Evolutionary conservation across 2,113 vertebrate genomes (phyloP).

Genomic region (Notothenia rossii): DNA sequence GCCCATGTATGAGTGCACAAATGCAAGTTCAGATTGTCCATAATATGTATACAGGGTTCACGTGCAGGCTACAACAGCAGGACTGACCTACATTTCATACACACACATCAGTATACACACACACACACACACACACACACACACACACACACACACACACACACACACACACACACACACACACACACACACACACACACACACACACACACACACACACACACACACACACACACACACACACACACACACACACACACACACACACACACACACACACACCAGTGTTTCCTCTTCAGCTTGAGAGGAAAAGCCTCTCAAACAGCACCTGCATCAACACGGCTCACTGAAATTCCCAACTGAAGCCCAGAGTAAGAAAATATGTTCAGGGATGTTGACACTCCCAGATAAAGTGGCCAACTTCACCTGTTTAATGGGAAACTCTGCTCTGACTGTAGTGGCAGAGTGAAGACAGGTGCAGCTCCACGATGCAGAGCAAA

Average conservation of each 20-base stretch:
- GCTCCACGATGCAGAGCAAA: neutral
- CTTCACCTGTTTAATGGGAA: slow-evolving; percentile 18
- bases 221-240: slow-evolving; percentile 16
- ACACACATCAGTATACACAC: slow-evolving; percentile 16
- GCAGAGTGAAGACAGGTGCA: neutral
- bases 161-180: slow-evolving; percentile 26
- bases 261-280: slow-evolving; percentile 15
- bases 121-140: slow-evolving; percentile 28
- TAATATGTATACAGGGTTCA: slow-evolving; percentile 70
- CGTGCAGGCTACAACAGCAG: slow-evolving; percentile 64
- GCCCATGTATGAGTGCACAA: slow-evolving; percentile 19
- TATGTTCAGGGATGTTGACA: neutral
- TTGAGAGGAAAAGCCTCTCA: slow-evolving; percentile 38
- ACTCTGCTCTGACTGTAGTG: neutral
- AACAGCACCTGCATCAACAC: slow-evolving; percentile 38
- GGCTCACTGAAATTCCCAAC: slow-evolving; percentile 21
- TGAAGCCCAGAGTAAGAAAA: neutral
- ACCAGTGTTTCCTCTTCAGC: slow-evolving; percentile 16
- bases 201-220: slow-evolving; percentile 8
- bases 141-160: slow-evolving; percentile 26
- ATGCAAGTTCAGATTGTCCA: slow-evolving; percentile 60
- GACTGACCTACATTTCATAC: slow-evolving; percentile 81
- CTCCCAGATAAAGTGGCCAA: slow-evolving; percentile 21
- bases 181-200: slow-evolving; percentile 23
- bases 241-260: slow-evolving; percentile 11